Evolutionary conservation across 1,140 invertebrate species (phyloP), one percentile per base, ranked within the genome.

Genomic region (Ceratina calcarata): DNA sequence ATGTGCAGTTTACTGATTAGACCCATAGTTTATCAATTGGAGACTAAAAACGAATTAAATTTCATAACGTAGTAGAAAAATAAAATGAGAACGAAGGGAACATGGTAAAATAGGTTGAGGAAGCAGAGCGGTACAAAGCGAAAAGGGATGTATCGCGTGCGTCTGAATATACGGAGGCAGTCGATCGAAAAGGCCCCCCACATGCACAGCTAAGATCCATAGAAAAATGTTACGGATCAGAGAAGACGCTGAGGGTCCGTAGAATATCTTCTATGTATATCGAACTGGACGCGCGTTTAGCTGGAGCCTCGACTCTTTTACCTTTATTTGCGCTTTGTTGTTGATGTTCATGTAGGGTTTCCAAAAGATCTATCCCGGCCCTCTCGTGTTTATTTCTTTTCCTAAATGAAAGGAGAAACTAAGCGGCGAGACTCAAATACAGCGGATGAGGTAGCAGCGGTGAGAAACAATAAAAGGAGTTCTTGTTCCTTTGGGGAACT

Each of bases 251-350:
- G 37, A 72, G 32, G 76, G 60, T 62, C 55, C 1, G 49, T 27
- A 1, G 51, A 60, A 78, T 65, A 49, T 64, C 69, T 45, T 45
- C 37, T 45, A 45, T 45, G 37, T 78, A 55, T 61, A 61, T 72
- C 69, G 60, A 49, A 53, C 10, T 1, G 13, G 55, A 16, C 37
- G 24, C 51, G 53, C 79, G 71, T 81, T 83, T 83, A 83, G 81
- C 37, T 37, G 27, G 66, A 77, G 76, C 37, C 57, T n/a, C 20
- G 53, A 70, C 53, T 70, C 70, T 81, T 81, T 83, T 81, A 82
- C 80, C 79, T 85, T 83, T 85, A 84, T 80, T 85, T 83, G 78
- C 62, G 78, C 65, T 74, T 65, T 68, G 83, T 84, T 85, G 83
- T 85, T 83, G 83, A 83, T 74, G 78, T 80, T 80, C 82, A 70